Evolutionary conservation across 2,113 vertebrate species (phyloP), one percentile per base, ranked within the genome.

Genomic region (Orientallactaga bullata): DNA sequence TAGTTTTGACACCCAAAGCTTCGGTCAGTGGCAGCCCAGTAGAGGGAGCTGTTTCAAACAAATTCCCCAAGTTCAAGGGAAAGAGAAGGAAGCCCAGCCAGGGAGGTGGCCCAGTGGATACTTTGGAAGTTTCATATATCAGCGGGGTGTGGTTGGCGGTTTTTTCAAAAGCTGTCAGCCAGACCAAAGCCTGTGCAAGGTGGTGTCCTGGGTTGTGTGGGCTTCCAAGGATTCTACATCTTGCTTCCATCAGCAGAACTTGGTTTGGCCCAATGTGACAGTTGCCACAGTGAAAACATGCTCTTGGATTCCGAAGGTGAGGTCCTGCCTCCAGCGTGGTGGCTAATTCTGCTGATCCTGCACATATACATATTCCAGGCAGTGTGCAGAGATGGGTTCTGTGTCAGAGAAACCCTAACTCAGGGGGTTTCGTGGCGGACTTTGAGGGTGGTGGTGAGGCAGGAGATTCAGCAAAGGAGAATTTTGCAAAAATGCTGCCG

Each of bases 171-270:
- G 86, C 87, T 24, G 90, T 73, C 89, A 87, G 63, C 68, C 77
- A 89, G 78, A 76, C 66, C 39, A 73, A n/a, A 71, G 9, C 35
- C 87, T 58, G 73, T 92, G 71, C 89, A 66, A 95, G 85, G 17
- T 24, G 81, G 17, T 61, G 68, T 71, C 37, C 68, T 90, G 85
- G 72, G 42, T 37, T 95, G 79, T 96, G 85, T 85, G 93, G 78
- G 58, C 42, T 2, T 0, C 20, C 55, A 23, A 47, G 30, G 72
- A 16, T 7, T 21, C 26, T 28, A 24, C 10, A 39, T 89, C 85
- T 78, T 96, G 95, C 77, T 96, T 87, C 63, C 61, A 65, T 73
- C 91, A 95, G 58, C 95, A 97, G 65, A 91, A 63, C 61, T 68
- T 60, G 93, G 80, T 74, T 83, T 89, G 39, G 78, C 71, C 55